phyloP scores from a whole-genome alignment of 64 coral and sea anemone species.

The Cladopsammia gracilis region DNA sequence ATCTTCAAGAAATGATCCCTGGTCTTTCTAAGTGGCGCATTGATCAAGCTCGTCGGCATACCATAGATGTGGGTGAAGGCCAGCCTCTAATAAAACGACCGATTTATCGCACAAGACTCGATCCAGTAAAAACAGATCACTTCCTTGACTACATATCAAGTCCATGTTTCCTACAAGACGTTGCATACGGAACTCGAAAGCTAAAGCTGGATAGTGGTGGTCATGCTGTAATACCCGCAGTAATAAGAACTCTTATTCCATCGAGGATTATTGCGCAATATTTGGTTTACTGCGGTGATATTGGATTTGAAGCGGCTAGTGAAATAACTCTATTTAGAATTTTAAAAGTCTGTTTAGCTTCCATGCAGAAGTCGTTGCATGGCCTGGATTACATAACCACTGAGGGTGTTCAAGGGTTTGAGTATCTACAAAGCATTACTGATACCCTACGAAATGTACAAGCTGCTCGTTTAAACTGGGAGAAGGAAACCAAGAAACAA shows the following conservation, averaged over 20 bases:
- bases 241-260: slow-evolving; percentile 43
- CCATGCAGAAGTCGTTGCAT: slow-evolving; percentile 41
- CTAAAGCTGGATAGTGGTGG: slow-evolving; percentile 41
- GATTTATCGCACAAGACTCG: slow-evolving; percentile 22
- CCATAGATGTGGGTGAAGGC: slow-evolving; percentile 38
- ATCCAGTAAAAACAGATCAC: slow-evolving; percentile 50
- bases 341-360: slow-evolving; percentile 43
- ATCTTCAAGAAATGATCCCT: slow-evolving; percentile 62
- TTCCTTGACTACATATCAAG: slow-evolving; percentile 54
- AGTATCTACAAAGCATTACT: background rate
- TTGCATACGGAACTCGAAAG: slow-evolving; percentile 36
- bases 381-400: slow-evolving; percentile 37
- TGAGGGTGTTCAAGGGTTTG: slow-evolving; percentile 9
- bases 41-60: slow-evolving; percentile 64
- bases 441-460: slow-evolving; percentile 2
- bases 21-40: slow-evolving; percentile 64
- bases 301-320: too few species aligned
- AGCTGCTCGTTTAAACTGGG: slow-evolving; percentile 30
- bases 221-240: slow-evolving; percentile 16
- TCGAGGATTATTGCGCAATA: slow-evolving; percentile 16
- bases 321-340: slow-evolving; percentile 34
- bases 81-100: slow-evolving; percentile 15
- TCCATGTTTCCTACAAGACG: slow-evolving; percentile 42
- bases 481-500: slow-evolving; percentile 22
- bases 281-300: background rate